phyloP scores from a whole-genome alignment of 2,888 invertebrate genomes.

The Macrosoma leucophasiata region DNA sequence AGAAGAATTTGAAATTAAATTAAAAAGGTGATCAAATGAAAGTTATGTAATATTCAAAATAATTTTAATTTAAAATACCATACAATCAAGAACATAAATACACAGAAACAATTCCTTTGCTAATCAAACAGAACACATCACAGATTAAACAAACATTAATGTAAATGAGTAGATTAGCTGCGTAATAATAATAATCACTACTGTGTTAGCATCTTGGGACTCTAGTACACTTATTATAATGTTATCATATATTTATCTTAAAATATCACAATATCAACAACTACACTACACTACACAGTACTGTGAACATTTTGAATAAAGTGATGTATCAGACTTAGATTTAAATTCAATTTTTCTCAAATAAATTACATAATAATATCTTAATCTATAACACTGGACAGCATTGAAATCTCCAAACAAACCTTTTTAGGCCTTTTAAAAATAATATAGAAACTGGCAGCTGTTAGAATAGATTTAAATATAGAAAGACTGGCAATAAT shows the following conservation, averaged over 20 bases:
- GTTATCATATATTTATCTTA: conserved; percentile 50
- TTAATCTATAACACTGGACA: too few relatives aligned
- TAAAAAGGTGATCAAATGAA: too few relatives aligned
- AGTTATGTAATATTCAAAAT: conserved; percentile 54
- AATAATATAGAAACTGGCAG: too few relatives aligned
- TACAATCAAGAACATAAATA: conserved; percentile 48
- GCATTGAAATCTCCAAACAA: too few relatives aligned
- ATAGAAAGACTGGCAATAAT: too few relatives aligned
- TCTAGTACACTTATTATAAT: conserved; percentile 36
- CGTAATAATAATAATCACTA: conserved; percentile 20
- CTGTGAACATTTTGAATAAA: too few relatives aligned
- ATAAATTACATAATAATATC: too few relatives aligned
- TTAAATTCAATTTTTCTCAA: too few relatives aligned
- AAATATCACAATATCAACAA: conserved; percentile 71
- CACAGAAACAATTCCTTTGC: conserved; percentile 54
- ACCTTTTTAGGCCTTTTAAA: too few relatives aligned
- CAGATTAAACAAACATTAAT: conserved; percentile 49
- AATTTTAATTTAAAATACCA: conserved; percentile 59
- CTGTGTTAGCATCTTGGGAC: conserved; percentile 47
- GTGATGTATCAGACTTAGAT: too few relatives aligned
- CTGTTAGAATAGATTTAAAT: too few relatives aligned
- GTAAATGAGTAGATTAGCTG: conserved; percentile 38
- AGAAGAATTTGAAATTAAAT: too few relatives aligned
- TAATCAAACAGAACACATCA: conserved; percentile 53
- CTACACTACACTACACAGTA: conserved; percentile 43